Percentiles rank a stretch among this genome's conserved stretches.
Evolutionary conservation across 2,888 invertebrate species (phyloP).

Genomic region (Andrena chrysosceles): DNA sequence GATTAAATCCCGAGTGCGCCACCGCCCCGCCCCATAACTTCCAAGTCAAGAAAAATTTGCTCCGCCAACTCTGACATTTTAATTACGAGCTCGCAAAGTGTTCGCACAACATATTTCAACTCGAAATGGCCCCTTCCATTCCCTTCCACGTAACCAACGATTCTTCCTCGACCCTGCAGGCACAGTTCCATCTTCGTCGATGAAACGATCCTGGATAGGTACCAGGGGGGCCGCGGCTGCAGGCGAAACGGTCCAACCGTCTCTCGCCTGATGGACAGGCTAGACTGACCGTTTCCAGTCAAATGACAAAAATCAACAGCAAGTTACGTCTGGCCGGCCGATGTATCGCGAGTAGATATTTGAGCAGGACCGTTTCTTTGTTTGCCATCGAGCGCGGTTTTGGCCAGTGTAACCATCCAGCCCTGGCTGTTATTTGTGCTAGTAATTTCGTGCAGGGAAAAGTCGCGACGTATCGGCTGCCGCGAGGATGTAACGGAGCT

Average conservation of each 20-base stretch:
- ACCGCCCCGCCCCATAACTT: no score
- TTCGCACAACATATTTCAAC: no score
- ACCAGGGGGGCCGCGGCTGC: no score
- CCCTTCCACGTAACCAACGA: no score
- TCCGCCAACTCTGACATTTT: no score
- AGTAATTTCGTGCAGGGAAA: conserved; percentile 66
- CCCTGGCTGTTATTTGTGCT: conserved; percentile 69
- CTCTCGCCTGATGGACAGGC: conserved; percentile 19
- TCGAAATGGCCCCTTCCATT: no score
- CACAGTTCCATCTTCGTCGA: no score
- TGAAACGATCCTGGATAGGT: background rate
- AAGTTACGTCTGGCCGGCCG: conserved; percentile 58
- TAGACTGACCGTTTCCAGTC: conserved; percentile 59
- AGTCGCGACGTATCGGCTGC: conserved; percentile 57
- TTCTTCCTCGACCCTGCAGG: no score
- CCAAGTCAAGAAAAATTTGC: no score
- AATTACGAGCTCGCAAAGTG: no score
- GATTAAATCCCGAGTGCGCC: no score
- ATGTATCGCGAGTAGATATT: conserved; percentile 73
- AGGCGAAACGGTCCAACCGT: conserved; percentile 2
- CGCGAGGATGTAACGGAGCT: conserved; percentile 43
- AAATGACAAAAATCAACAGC: conserved; percentile 80
- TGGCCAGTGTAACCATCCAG: conserved; percentile 58
- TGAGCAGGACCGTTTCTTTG: conserved; percentile 75
- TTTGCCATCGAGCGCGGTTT: conserved; percentile 70